Conservation (phyloP, 2,113 vertebrate species). For the Romanogobio albipinnatus region DNA sequence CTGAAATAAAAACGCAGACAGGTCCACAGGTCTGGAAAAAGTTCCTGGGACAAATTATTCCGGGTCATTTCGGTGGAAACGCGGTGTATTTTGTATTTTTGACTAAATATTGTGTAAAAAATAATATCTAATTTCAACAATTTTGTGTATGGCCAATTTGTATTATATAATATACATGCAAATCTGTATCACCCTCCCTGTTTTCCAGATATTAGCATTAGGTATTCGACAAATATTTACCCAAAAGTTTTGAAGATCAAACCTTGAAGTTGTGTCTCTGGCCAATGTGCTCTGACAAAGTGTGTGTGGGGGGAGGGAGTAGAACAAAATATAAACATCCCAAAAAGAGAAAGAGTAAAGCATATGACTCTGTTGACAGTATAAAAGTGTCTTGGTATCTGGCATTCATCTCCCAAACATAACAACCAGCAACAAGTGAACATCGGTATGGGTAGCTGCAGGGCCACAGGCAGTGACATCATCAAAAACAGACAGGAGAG, state of each 20-base stretch:
- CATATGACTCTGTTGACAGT: slow-evolving; percentile 27
- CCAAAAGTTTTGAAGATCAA: not conserved
- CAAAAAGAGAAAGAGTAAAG: not conserved
- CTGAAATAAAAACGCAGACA: no score
- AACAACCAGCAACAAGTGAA: slow-evolving; percentile 15
- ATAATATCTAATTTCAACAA: not conserved
- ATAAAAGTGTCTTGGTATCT: slow-evolving; percentile 11
- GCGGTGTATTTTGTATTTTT: not conserved
- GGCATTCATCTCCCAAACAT: slow-evolving; percentile 5
- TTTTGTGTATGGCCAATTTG: not conserved
- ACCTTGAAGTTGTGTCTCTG: not conserved
- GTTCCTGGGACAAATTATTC: no score
- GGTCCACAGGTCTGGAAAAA: no score
- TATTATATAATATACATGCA: not conserved
- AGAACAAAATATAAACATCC: not conserved
- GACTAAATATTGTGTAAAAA: not conserved
- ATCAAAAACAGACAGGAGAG: slow-evolving; percentile 46
- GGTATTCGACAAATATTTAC: not conserved
- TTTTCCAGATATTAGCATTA: not conserved
- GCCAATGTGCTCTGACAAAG: not conserved
- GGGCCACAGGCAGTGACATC: slow-evolving; percentile 44
- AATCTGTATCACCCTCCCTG: not conserved
- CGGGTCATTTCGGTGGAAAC: no score
- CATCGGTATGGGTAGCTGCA: slow-evolving; percentile 32
- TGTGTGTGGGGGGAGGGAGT: no score